Percentiles rank a stretch among this genome's conserved stretches.
These are phyloP conservation scores for Dendroctonus ponderosae DNA, from an alignment of 1,140 invertebrate genomes.

Conservation along the genomic window DNA sequence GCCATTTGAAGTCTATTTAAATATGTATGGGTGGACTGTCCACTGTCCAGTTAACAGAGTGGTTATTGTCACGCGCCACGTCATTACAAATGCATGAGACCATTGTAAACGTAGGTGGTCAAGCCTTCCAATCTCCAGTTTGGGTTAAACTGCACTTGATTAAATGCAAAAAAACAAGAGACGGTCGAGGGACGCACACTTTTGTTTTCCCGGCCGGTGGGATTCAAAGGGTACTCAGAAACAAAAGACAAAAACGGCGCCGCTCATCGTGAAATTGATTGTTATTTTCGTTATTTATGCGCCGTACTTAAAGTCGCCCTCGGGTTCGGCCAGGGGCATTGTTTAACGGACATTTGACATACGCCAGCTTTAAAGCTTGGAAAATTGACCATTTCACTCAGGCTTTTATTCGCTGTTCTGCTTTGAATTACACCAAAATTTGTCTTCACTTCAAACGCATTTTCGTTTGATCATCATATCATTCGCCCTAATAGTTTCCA, in stretches of 20 bases:
- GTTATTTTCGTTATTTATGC: constrained; percentile 45
- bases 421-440: constrained; percentile 7
- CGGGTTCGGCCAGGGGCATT: constrained; percentile 18
- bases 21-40: constrained; percentile 25
- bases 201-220: constrained; percentile 34
- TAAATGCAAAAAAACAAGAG: constrained; percentile 41
- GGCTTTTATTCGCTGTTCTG: constrained; percentile 10
- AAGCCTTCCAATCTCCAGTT: constrained; percentile 23
- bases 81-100: constrained; percentile 35
- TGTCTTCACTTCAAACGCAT: background rate
- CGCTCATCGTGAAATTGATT: constrained; percentile 44
- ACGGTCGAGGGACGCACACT: constrained; percentile 29
- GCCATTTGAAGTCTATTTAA: constrained; percentile 12
- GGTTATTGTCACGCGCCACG: constrained; percentile 26
- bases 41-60: constrained; percentile 23
- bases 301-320: constrained; percentile 24
- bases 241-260: constrained; percentile 42
- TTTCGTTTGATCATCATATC: no score
- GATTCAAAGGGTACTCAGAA: constrained; percentile 42
- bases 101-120: constrained; percentile 23
- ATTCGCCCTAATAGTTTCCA: no score
- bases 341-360: constrained; percentile 33
- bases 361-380: constrained; percentile 33
- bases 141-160: constrained; percentile 36
- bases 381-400: constrained; percentile 33